Evolutionary conservation across 2,113 vertebrate species (phyloP).

Genomic region (Pseudopipra pipra): DNA sequence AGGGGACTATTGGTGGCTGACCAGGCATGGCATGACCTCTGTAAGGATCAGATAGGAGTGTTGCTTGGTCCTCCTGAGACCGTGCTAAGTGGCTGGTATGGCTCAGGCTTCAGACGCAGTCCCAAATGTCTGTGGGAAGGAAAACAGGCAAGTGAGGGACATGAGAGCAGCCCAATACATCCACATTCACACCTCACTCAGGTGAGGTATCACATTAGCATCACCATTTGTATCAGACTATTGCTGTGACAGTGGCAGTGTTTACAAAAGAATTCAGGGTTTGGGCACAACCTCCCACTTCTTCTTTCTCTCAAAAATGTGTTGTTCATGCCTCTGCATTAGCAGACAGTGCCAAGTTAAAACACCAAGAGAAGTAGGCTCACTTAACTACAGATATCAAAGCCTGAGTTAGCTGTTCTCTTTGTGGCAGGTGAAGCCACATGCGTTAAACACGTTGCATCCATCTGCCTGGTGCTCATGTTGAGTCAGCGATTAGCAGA

Average conservation of each 20-base stretch:
- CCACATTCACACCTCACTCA: accelerated
- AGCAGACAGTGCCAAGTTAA: neutral
- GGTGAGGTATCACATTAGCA: accelerated
- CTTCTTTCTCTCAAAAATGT: neutral
- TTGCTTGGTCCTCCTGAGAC: accelerated
- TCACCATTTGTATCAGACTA: neutral
- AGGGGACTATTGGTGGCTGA: neutral
- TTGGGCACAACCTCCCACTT: neutral
- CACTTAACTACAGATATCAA: neutral
- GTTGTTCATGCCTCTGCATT: neutral
- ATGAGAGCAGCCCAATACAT: neutral
- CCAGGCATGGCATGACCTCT: accelerated
- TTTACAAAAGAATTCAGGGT: neutral
- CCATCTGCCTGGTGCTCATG: neutral
- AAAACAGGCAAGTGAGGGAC: accelerated
- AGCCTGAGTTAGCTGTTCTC: neutral
- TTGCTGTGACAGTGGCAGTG: neutral
- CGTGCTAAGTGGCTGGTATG: accelerated
- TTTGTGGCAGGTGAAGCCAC: neutral
- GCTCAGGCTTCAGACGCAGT: neutral
- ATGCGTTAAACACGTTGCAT: accelerated
- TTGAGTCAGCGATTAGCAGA: neutral
- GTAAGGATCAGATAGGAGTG: neutral
- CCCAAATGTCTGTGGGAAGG: accelerated
- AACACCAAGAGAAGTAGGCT: neutral